Conservation (phyloP, 2,113 vertebrate genomes). For the Equus quagga region DNA sequence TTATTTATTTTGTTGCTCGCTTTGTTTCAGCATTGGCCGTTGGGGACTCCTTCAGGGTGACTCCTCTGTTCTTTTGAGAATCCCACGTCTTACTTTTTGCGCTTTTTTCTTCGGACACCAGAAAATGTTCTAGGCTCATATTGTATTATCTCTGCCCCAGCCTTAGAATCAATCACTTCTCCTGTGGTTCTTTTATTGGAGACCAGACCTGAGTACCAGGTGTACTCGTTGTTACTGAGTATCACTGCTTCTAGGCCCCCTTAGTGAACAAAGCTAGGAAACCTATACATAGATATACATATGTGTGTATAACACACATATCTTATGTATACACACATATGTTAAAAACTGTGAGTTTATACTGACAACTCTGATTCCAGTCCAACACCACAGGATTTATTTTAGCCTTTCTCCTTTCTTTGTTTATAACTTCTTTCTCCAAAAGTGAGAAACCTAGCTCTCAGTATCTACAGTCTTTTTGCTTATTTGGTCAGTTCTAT, state of each 20-base stretch:
- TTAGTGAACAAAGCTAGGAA: not conserved
- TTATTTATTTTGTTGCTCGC: slow-evolving; percentile 19
- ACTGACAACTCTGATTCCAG: not conserved
- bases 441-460: not conserved
- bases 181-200: not conserved
- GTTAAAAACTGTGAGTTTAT: not conserved
- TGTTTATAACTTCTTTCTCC: not conserved
- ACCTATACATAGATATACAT: not conserved
- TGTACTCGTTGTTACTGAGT: not conserved
- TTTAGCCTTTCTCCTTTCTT: slow-evolving; percentile 11
- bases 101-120: not conserved
- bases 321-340: fast-evolving
- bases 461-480: not conserved
- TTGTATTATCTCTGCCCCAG: not conserved
- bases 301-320: not conserved
- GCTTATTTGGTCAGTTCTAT: not conserved
- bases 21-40: not conserved
- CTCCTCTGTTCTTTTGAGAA: not conserved
- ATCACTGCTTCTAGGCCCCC: not conserved
- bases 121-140: not conserved
- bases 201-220: not conserved
- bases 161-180: not conserved
- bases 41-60: not conserved
- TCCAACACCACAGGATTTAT: not conserved
- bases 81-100: not conserved